Evolutionary conservation across 2,888 invertebrate species (phyloP).

Genomic region (Leucozona laternaria): DNA sequence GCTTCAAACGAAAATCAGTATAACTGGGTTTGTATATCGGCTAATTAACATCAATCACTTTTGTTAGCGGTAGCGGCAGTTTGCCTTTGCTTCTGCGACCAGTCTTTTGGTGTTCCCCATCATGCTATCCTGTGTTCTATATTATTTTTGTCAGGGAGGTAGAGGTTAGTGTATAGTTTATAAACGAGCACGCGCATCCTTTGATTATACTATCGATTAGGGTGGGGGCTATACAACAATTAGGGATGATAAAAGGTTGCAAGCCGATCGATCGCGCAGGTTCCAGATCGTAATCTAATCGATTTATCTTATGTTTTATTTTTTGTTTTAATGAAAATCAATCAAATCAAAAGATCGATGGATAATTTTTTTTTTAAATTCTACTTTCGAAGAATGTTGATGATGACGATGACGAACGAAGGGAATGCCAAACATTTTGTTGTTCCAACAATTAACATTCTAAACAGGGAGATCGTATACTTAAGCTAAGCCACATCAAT

Average conservation of each 20-base stretch:
- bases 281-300: conserved; percentile 42
- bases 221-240: conserved; percentile 58
- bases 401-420: neutral
- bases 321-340: conserved; percentile 41
- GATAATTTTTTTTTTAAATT: conserved; percentile 32
- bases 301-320: conserved; percentile 43
- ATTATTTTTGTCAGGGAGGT: conserved; percentile 52
- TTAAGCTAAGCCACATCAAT: conserved; percentile 29
- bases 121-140: neutral
- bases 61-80: conserved; percentile 26
- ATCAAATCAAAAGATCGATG: conserved; percentile 63
- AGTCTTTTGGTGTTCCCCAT: neutral
- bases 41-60: conserved; percentile 74
- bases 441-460: conserved; percentile 43
- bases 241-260: conserved; percentile 69
- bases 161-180: conserved; percentile 29
- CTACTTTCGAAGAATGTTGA: conserved; percentile 28
- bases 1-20: conserved; percentile 11
- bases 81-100: conserved; percentile 2
- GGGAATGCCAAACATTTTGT: conserved; percentile 53
- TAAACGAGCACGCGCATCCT: conserved; percentile 38
- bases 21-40: conserved; percentile 63
- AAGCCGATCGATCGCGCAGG: conserved; percentile 52
- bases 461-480: conserved; percentile 21
- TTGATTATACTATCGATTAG: conserved; percentile 36